These are phyloP conservation scores for Cephalotes varians DNA, from an alignment of 2,888 invertebrate species.

Conservation along the genomic window DNA sequence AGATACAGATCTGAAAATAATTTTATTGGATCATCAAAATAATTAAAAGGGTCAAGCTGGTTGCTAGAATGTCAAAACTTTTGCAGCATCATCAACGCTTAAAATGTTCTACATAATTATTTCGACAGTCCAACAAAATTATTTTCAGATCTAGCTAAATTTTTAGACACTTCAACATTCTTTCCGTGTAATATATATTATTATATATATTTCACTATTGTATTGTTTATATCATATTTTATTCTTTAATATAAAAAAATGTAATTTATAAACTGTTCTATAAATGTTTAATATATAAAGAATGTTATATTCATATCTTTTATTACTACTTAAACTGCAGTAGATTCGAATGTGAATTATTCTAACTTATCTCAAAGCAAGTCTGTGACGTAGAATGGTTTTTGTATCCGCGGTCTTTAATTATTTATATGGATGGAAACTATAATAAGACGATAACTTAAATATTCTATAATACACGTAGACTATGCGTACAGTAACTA, in stretches of 20 bases:
- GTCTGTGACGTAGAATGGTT: not conserved
- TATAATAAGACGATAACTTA: constrained; percentile 41
- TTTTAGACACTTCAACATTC: too few species aligned
- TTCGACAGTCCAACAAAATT: too few species aligned
- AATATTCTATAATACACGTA: constrained; percentile 49
- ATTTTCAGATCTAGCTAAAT: too few species aligned
- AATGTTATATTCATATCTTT: not conserved
- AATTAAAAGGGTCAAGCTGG: too few species aligned
- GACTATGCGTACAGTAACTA: constrained; percentile 35
- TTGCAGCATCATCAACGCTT: too few species aligned
- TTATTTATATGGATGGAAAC: constrained; percentile 37
- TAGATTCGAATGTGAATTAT: not conserved
- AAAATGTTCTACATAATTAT: too few species aligned
- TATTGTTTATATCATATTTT: not conserved
- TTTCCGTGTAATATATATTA: not conserved
- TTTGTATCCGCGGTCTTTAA: constrained; percentile 2
- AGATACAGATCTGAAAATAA: too few species aligned
- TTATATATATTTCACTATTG: not conserved
- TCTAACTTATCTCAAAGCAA: not conserved
- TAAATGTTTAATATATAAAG: not conserved
- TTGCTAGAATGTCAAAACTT: too few species aligned
- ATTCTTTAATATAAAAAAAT: not conserved
- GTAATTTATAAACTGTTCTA: not conserved
- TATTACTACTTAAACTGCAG: not conserved
- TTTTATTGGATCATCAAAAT: too few species aligned